Base-by-base conservation (phyloP, 2,113 vertebrate species). In the Eurystomus gularis region DNA sequence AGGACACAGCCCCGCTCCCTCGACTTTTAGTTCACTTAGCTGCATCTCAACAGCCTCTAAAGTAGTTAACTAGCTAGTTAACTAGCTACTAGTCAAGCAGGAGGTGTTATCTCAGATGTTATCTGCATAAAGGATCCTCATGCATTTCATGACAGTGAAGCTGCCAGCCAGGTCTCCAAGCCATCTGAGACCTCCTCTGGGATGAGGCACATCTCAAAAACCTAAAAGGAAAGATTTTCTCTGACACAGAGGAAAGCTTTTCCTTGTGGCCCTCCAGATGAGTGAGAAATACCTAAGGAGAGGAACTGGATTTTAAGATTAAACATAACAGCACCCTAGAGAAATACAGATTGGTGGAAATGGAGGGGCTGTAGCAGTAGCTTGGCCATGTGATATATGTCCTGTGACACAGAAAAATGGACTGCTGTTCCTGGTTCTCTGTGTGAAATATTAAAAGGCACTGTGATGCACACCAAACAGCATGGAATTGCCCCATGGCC, bases 401-500 rank as follows among this genome's bases (percentile, higher is more conserved):
- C 37, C 42, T 13, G 2, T 40, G 25, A 39, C 13, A 28, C 5
- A 58, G 33, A 24, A 68, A 35, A 87, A 70, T 6, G 31, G 5
- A 0, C 13, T 15, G 61, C 42, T 68, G 5, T 62, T 78, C 9
- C 13, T 25, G 35, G 29, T 17, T 62, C 33, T 6, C 4, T 31
- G 21, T 3, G 8, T 44, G 57, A 82, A 78, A 61, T 23, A 19
- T 16, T 52, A 26, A 54, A 76, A 58, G 26, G 23, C 0, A 1
- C 26, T 3, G 5, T 11, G 39, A 42, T 2, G 9, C 13, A 31
- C 26, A 24, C 24, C 3, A 3, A 69, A 17, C 19, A 35, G 40
- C 1, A 1, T 6, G 37, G 49, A 64, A 46, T 42, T 19, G 70
- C 37, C 29, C 16, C 0, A 0, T 2, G 3, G 39, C 2, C 16